Evolutionary conservation across 2,797 vertebrate species (phyloP), one percentile per base, ranked within the genome.

Genomic region (Micrastur ruficollis): DNA sequence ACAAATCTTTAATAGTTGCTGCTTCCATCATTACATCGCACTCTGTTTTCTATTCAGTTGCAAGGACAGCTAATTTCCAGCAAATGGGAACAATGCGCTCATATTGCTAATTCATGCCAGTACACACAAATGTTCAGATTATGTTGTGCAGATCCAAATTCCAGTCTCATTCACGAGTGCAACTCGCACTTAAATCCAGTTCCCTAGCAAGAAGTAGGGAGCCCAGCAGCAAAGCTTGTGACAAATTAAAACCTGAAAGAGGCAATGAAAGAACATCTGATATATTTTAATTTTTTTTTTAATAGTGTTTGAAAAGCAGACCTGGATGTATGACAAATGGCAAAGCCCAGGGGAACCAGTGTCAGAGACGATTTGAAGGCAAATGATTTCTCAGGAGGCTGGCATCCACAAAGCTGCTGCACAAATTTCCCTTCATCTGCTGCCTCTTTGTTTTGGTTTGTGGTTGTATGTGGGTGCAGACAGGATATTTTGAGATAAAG

Each of bases 81-180:
- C 65, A 92, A 85, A 90, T 11, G 22, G 65, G 86, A 92, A 79
- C 80, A 93, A 90, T 94, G 95, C 1, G 5, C 86, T 96, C 92
- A 83, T 89, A 91, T 93, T 93, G 94, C 95, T 95, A 95, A 96
- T 96, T 95, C 93, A 96, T 88, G 95, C 78, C 81, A 34, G 84
- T 68, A 81, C 78, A 72, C 88, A 94, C 90, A 87, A 94, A 89
- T 23, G 92, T 91, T 79, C 94, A 94, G 89, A 95, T 95, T 93
- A 74, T 53, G 92, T 76, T 90, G 94, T 68, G 72, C 93, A 94
- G 93, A 91, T 87, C 84, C 90, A 95, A 93, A 96, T 96, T 97
- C 94, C 95, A 95, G 75, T 26, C 74, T 78, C 86, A 92, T 81
- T 94, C 81, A 95, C 0, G n/a, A 92, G 86, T 22, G 63, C 67